A percentile compares a stretch with the other conserved stretches of the same genome.
Evolutionary conservation across 1,140 invertebrate genomes (phyloP).

Genomic region (Pseudomyrmex flavicornis): DNA sequence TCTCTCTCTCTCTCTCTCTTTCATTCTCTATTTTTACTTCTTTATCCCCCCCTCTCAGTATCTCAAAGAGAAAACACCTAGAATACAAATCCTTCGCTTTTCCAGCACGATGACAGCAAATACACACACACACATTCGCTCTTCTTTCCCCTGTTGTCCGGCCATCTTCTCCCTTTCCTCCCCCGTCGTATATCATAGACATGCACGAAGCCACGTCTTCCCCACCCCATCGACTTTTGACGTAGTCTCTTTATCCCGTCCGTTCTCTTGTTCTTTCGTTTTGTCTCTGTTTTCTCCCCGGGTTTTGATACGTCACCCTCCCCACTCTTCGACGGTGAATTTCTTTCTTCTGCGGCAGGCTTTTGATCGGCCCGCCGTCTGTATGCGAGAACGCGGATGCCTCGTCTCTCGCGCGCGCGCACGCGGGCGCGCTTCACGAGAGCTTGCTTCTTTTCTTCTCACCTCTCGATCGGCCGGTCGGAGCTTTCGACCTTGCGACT

Average conservation of each 20-base stretch:
- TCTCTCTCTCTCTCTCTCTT: constrained; percentile 45
- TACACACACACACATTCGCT: constrained; percentile 50
- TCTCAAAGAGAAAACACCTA: constrained; percentile 50
- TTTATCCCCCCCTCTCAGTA: constrained; percentile 52
- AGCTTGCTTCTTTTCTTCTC: constrained; percentile 63
- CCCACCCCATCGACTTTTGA: constrained; percentile 30
- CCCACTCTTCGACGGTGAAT: constrained; percentile 15
- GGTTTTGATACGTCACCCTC: constrained; percentile 31
- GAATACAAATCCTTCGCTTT: constrained; percentile 50
- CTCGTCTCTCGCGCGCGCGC: constrained; percentile 18
- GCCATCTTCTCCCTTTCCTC: neutral
- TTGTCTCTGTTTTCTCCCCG: constrained; percentile 19
- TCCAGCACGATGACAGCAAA: constrained; percentile 52
- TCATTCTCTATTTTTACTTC: constrained; percentile 67
- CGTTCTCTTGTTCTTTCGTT: constrained; percentile 16
- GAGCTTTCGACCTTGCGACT: constrained; percentile 70
- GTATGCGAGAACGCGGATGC: constrained; percentile 33
- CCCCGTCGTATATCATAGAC: neutral
- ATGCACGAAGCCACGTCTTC: constrained; percentile 35
- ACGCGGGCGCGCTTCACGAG: neutral
- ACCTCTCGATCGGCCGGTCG: constrained; percentile 41
- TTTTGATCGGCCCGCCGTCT: constrained; percentile 53
- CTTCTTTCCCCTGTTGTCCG: neutral
- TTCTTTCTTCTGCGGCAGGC: constrained; percentile 53
- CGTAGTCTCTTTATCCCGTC: neutral